Base-by-base conservation (phyloP, 1,140 invertebrate genomes). In the Drosophila nikananu region DNA sequence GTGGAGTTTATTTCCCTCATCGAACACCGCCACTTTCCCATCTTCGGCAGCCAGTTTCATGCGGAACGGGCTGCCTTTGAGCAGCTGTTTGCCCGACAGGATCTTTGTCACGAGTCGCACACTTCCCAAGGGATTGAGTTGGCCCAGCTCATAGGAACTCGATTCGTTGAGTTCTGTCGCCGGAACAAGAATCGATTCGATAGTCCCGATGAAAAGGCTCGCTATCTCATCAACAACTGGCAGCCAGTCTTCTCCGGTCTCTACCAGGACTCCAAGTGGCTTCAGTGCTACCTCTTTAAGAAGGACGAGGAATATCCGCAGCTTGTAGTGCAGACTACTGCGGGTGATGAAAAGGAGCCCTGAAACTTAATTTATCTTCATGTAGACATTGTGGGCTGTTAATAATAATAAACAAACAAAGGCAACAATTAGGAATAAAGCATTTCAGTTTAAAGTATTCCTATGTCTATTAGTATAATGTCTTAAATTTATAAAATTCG, bases 41-140 rank as follows among this genome's bases (percentile, higher is more conserved):
- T 98, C 89, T 98, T 96, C 91, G 97, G 96, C 4, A 93, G 96
- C 0, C 97, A 98, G 91, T 99, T 97, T 93, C 98, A 99, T 93
- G 97, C 98, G 2, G 98, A 99, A 93, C 98, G 98, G 84, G 96
- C 95, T 81, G 92, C 95, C 2, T 98, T 96, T 83, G 97, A 98
- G 92, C 98, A 97, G 96, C 94, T 94, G 4, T 68, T 77, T 1
- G 93, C 92, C 2, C 93, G 93, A 2, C 83, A 94, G 51, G 94
- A 94, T 17, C 94, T 64, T 94, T 96, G 0, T 96, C 97, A 32
- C 0, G 9, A 9, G 12, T n/a, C 67, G 1, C 66, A 90, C 78
- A 93, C 94, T 0, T 37, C 58, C 1, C 92, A 95, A 46, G 96
- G 10, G 87, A 93, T 92, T 93, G 94, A 93, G 83, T 93, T 95